Percentiles rank a stretch among this genome's conserved stretches.
Conservation (phyloP, 2,888 invertebrate genomes). For the Dilophus febrilis region DNA sequence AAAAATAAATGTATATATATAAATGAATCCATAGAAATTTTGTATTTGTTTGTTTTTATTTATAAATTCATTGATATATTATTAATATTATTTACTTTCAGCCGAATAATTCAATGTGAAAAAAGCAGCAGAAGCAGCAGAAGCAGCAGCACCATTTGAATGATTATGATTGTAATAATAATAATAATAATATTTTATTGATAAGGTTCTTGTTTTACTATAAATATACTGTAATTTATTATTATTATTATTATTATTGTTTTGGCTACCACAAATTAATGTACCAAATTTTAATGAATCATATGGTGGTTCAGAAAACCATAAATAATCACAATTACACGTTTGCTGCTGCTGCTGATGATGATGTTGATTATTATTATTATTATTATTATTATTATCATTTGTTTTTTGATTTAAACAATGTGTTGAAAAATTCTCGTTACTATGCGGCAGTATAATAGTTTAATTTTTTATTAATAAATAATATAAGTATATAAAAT, state of each 20-base stretch:
- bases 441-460: constrained; percentile 10
- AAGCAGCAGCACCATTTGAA: too few relatives aligned
- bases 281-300: constrained; percentile 39
- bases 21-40: constrained; percentile 3
- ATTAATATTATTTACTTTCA: constrained; percentile 38
- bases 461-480: background rate
- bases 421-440: constrained; percentile 17
- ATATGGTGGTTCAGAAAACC: constrained; percentile 46
- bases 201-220: constrained; percentile 42
- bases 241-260: too few relatives aligned
- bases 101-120: constrained; percentile 46
- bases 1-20: constrained; percentile 10
- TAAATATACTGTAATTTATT: constrained; percentile 33
- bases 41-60: constrained; percentile 2
- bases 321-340: constrained; percentile 42
- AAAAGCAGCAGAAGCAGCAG: too few relatives aligned
- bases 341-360: too few relatives aligned
- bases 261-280: constrained; percentile 45
- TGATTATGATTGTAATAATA: constrained; percentile 38
- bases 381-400: background rate
- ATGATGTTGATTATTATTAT: too few relatives aligned
- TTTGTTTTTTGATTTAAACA: constrained; percentile 15
- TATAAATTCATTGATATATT: background rate
- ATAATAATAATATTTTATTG: constrained; percentile 40
- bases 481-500: too few relatives aligned